Percentiles rank a stretch among this genome's conserved stretches.
phyloP scores from a whole-genome alignment of 1,140 invertebrate species.

The Monomorium pharaonis region DNA sequence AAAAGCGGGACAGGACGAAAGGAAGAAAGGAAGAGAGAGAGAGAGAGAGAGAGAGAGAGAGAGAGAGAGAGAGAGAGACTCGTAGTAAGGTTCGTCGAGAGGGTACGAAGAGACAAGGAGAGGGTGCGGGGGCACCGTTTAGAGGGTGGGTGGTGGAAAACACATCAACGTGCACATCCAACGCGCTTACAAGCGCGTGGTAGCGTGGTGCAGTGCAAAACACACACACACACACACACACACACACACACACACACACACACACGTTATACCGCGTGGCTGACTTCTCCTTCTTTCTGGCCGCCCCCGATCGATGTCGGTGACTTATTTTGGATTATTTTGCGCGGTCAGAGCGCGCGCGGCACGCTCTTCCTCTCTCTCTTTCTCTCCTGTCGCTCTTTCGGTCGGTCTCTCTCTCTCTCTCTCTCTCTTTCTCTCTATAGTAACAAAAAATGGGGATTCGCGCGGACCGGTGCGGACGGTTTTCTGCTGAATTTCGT shows the following conservation, averaged over 20 bases:
- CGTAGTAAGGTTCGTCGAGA: conserved; percentile 28
- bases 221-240: too few species aligned
- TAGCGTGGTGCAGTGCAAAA: conserved; percentile 62
- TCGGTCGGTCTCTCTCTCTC: not conserved
- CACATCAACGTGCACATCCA: conserved; percentile 61
- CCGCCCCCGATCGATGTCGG: conserved; percentile 75
- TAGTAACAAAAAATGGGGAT: conserved; percentile 69
- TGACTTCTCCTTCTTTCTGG: conserved; percentile 64
- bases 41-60: conserved; percentile 11
- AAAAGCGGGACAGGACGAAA: conserved; percentile 70
- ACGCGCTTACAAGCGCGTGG: conserved; percentile 35
- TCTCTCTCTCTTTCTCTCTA: conserved; percentile 52
- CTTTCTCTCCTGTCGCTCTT: not conserved
- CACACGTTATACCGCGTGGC: conserved; percentile 67
- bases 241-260: too few species aligned
- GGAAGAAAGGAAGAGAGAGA: conserved; percentile 13
- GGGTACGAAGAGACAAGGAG: conserved; percentile 52
- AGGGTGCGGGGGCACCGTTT: not conserved
- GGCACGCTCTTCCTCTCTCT: conserved; percentile 21
- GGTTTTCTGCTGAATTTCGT: conserved; percentile 73
- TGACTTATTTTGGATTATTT: conserved; percentile 81
- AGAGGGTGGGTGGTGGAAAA: conserved; percentile 43
- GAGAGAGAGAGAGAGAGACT: conserved; percentile 19
- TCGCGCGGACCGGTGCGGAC: conserved; percentile 70
- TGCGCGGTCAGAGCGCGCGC: conserved; percentile 64